Conservation (phyloP, 2,113 vertebrate genomes). For the Cisticola juncidis region DNA sequence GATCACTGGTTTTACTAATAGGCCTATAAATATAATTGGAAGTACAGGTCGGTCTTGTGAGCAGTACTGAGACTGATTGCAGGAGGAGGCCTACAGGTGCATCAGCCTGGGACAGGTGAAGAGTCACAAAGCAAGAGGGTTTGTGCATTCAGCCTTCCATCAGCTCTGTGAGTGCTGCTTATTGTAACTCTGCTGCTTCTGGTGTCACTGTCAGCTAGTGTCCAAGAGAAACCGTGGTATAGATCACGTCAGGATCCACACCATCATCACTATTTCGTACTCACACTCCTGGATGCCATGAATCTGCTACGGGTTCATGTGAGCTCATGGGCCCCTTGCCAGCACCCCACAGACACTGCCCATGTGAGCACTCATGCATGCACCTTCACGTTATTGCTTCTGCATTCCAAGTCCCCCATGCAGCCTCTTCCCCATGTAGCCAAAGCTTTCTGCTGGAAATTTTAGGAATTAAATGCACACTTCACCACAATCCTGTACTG, state of each 20-base stretch:
- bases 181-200: background rate
- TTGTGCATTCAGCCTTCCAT: background rate
- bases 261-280: background rate
- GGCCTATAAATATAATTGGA: slow-evolving; percentile 54
- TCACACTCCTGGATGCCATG: background rate
- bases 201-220: background rate
- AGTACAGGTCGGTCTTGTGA: background rate
- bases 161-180: background rate
- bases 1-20: slow-evolving; percentile 45
- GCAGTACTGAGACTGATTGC: slow-evolving; percentile 8
- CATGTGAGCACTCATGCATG: background rate
- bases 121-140: background rate
- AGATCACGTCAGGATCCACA: background rate
- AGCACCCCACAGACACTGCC: background rate
- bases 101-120: background rate
- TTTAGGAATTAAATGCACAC: background rate
- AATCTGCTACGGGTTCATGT: background rate
- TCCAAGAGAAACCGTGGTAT: background rate
- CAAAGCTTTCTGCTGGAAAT: background rate
- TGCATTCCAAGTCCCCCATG: background rate
- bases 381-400: background rate
- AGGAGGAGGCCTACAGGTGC: background rate
- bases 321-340: background rate
- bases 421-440: background rate
- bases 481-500: background rate